Evolutionary conservation across 2,113 vertebrate genomes (phyloP).

Genomic region (Protomyctophum bolini): DNA sequence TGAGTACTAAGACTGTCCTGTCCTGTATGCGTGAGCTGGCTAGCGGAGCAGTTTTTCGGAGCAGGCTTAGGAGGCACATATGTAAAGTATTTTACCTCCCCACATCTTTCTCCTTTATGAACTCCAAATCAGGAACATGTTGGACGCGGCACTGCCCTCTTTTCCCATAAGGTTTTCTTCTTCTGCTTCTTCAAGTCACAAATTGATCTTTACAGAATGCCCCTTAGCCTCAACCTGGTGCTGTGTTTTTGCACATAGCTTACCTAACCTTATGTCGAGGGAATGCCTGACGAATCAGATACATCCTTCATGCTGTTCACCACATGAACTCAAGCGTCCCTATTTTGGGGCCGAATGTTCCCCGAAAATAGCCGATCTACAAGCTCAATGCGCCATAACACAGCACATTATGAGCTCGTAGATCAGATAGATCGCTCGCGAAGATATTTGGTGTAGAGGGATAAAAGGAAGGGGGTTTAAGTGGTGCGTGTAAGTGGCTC

Average conservation of each 20-base stretch:
- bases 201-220: constrained; percentile 32
- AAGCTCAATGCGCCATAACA: too few species aligned
- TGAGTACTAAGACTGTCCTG: constrained; percentile 5
- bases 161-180: not conserved
- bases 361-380: too few species aligned
- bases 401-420: too few species aligned
- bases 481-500: not conserved
- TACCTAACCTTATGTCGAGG: constrained; percentile 20
- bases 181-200: not conserved
- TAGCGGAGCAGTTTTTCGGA: not conserved
- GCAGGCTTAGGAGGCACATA: constrained; percentile 15
- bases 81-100: constrained; percentile 29
- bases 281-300: constrained; percentile 20
- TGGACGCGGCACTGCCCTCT: not conserved
- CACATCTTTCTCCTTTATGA: constrained; percentile 25
- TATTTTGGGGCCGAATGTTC: too few species aligned
- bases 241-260: constrained; percentile 8
- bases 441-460: too few species aligned
- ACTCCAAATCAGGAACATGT: constrained; percentile 38
- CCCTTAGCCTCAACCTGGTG: constrained; percentile 20
- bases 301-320: constrained; percentile 18
- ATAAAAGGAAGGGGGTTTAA: not conserved
- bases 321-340: too few species aligned
- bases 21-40: constrained; percentile 10
- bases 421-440: too few species aligned